Evolutionary conservation across 2,113 vertebrate genomes (phyloP).

Genomic region (Desmodus rotundus): DNA sequence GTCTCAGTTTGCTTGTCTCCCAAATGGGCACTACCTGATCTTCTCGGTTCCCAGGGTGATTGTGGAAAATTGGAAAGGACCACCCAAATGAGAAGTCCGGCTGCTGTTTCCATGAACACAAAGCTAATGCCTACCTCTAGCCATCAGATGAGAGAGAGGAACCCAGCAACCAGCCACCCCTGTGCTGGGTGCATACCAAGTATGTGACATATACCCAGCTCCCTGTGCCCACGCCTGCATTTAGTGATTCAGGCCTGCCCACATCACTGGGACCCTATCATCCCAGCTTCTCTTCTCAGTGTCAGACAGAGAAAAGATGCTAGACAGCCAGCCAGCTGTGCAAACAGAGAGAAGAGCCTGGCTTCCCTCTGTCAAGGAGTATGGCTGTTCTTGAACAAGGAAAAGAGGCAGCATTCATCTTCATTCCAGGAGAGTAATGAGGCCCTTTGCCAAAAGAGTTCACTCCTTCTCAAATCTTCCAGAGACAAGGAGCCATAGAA

Average conservation of each 20-base stretch:
- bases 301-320: neutral
- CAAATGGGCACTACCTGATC: neutral
- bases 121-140: neutral
- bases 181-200: accelerated
- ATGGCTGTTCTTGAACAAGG: neutral
- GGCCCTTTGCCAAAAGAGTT: conserved; percentile 21
- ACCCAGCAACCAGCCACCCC: neutral
- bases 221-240: neutral
- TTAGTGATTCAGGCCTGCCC: neutral
- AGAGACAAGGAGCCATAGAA: neutral
- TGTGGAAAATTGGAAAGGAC: neutral
- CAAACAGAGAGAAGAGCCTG: neutral
- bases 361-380: neutral
- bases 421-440: neutral
- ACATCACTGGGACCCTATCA: neutral
- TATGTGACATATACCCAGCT: neutral
- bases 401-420: neutral
- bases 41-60: neutral
- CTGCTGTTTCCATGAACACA: neutral
- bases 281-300: neutral
- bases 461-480: conserved; percentile 32
- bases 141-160: neutral
- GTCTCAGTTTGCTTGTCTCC: neutral
- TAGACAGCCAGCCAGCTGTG: neutral
- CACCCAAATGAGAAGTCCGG: neutral